Evolutionary conservation across 2,888 invertebrate species (phyloP), one percentile per base, ranked within the genome.

Genomic region (Idaea straminata): DNA sequence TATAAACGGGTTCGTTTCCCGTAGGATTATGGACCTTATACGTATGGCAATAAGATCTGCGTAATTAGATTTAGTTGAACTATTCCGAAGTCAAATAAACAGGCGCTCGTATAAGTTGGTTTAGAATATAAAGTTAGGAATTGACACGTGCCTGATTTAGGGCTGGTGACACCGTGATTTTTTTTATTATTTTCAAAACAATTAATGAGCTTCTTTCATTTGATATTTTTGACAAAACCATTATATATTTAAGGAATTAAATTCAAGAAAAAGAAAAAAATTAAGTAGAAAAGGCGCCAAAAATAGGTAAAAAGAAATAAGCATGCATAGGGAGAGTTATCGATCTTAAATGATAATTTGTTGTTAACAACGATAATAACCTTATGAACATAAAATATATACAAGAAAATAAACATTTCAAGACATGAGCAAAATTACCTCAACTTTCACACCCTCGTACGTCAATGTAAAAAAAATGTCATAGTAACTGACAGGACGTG

Each of bases 41-140:
- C 57, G 70, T 65, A 71, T 71, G 70, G 71, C 5, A 61, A 70
- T 78, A 83, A 77, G 74, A 79, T 74, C 78, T 81, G 79, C 75
- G 75, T 79, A 71, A 75, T 77, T 73, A 72, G 77, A 80, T 77
- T 74, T 77, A 76, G 76, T 70, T 77, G 79, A 80, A 82, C 83
- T 84, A 87, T 86, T 84, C 83, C 78, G 78, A 85, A 91, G 88
- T 89, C 89, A 90, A 91, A 91, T 91, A 91, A 89, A 89, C 88
- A 89, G 83, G 80, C 81, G 87, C 84, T 85, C 87, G 83, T 87
- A 89, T 91, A 89, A 90, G 91, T 86, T 88, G 86, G 88, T 89
- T 82, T 82, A 83, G 87, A 80, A 83, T 83, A 87, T 89, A 88
- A 89, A 91, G 81, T 87, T 81, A 76, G 88, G 83, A 69, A 88